These are phyloP conservation scores for Palloptera scutellata DNA, from an alignment of 2,888 invertebrate genomes.

Conservation along the genomic window DNA sequence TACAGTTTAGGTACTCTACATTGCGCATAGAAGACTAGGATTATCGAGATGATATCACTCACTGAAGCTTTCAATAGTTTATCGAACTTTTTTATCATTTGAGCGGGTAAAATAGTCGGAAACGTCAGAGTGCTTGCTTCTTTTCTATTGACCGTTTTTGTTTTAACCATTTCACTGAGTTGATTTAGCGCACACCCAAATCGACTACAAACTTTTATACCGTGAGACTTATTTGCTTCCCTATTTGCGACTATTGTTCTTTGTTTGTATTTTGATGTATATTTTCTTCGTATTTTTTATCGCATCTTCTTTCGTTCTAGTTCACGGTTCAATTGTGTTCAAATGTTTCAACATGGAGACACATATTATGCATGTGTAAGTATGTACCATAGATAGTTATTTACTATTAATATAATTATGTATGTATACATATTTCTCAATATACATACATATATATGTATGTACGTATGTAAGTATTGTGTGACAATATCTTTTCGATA, in stretches of 20 bases:
- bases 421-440: too few species aligned
- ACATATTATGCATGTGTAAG: neutral
- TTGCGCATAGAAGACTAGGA: too few species aligned
- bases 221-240: neutral
- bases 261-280: neutral
- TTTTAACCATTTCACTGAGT: neutral
- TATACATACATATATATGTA: neutral
- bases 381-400: too few species aligned
- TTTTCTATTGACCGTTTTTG: too few species aligned
- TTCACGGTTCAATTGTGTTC: neutral
- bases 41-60: too few species aligned
- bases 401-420: too few species aligned
- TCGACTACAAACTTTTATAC: neutral
- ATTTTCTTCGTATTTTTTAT: neutral
- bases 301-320: neutral
- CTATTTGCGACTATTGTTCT: neutral
- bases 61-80: too few species aligned
- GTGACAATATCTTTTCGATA: neutral
- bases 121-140: too few species aligned
- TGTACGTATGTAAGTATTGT: neutral
- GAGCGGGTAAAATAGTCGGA: too few species aligned
- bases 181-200: neutral
- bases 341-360: neutral
- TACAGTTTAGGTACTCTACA: too few species aligned
- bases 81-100: too few species aligned